These are phyloP conservation scores for Chromoteleia sp. DNA, from an alignment of 2,888 invertebrate genomes.

Conservation along the genomic window DNA sequence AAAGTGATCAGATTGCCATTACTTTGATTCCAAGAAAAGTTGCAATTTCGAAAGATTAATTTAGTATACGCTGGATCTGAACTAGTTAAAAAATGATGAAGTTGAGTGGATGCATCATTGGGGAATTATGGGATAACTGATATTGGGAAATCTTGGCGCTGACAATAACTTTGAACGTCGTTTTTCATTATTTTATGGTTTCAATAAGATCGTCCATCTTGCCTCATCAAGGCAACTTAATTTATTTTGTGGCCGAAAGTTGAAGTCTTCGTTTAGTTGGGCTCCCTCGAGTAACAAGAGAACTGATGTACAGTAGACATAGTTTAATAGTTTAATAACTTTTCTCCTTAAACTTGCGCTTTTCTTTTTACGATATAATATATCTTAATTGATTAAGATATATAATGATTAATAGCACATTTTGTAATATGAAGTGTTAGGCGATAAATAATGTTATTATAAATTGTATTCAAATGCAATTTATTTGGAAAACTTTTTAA, in stretches of 20 bases:
- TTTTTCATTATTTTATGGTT: conserved; percentile 57
- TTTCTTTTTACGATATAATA: conserved; percentile 2
- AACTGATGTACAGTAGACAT: conserved; percentile 32
- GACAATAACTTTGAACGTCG: conserved; percentile 35
- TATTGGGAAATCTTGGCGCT: conserved; percentile 1
- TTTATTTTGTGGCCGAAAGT: conserved; percentile 52
- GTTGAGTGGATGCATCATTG: conserved; percentile 26
- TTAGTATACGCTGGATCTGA: background rate
- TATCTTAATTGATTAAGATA: conserved; percentile 3
- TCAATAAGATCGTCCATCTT: conserved; percentile 44
- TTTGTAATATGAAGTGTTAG: background rate
- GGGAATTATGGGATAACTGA: conserved; percentile 32
- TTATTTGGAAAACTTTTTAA: too few species aligned
- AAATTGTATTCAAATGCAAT: too few species aligned
- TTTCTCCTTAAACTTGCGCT: background rate
- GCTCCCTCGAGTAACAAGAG: conserved; percentile 21
- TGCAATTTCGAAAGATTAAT: conserved; percentile 18
- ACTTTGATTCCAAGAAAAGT: conserved; percentile 2
- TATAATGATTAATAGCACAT: conserved; percentile 12
- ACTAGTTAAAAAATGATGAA: conserved; percentile 37
- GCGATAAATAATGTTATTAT: background rate
- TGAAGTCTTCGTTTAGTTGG: conserved; percentile 24
- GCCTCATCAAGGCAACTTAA: conserved; percentile 38
- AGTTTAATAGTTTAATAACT: conserved; percentile 42
- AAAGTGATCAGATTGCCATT: too few species aligned